Evolutionary conservation across 1,140 invertebrate species (phyloP).

Genomic region (Philotrypesis tridentata): DNA sequence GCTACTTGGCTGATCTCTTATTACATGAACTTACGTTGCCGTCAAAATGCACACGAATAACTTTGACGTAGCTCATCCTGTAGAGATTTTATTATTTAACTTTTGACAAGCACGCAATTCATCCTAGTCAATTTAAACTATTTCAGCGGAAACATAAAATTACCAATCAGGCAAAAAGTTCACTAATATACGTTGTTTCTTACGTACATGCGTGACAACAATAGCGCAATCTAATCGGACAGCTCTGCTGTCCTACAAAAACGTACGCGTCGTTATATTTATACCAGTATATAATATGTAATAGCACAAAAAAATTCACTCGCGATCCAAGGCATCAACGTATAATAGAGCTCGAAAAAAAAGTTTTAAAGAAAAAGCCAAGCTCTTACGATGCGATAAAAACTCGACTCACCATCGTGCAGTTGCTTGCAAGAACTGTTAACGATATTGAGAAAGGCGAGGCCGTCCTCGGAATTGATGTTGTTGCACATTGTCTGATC

Average conservation of each 20-base stretch:
- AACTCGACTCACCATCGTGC: constrained; percentile 62
- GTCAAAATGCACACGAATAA: background rate
- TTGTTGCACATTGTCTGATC: constrained; percentile 58
- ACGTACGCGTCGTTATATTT: background rate
- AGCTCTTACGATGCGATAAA: background rate
- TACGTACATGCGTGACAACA: too few species aligned
- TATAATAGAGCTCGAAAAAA: background rate
- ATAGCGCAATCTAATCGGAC: too few species aligned
- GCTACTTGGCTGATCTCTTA: background rate
- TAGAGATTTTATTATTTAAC: background rate
- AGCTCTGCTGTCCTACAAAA: background rate
- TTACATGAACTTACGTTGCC: background rate
- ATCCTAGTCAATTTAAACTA: background rate
- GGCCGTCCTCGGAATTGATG: constrained; percentile 68
- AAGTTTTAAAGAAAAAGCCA: background rate
- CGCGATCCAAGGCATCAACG: background rate
- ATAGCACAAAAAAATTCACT: too few species aligned
- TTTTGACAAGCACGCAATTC: background rate
- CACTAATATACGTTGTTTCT: too few species aligned
- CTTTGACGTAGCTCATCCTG: background rate
- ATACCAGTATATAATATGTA: too few species aligned
- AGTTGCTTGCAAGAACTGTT: constrained; percentile 68
- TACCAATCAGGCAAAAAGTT: too few species aligned
- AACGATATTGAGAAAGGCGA: constrained; percentile 68
- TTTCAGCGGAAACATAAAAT: background rate